Base-by-base conservation (phyloP, 2,113 vertebrate species). In the Hippoglossus stenolepis region DNA sequence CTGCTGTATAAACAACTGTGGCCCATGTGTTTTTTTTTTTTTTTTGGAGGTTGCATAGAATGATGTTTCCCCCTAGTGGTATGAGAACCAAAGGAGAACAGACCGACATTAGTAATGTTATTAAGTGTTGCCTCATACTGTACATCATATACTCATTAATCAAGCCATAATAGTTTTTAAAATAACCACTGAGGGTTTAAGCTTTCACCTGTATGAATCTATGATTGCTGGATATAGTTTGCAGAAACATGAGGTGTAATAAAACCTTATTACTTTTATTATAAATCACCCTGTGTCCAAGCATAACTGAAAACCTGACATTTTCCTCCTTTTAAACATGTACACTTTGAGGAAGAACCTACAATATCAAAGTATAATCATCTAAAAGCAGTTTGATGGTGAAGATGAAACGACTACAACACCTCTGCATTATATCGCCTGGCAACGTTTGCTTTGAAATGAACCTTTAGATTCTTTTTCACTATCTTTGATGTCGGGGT, bases 51-150 rank as follows among this genome's bases (percentile, higher is more conserved):
- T 88, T 90, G 65, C 61, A 75, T 77, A 90, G 90, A 79, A 69
- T 87, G 60, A 90, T 83, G 90, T 91, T 90, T 92, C 93, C 93
- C 93, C 90, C 93, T 92, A 93, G 93, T 91, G 91, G 91, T 87
- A 66, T 35, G 18, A 80, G 26, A 82, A 62, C 47, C 66, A 66
- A 85, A 88, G 71, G 68, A 51, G 26, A 73, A 68, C 31, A 45
- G 4, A 15, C 35, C 31, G 31, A 31, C 31, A 31, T 1, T 1
- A 6, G 28, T 31, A 1, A 7, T 31, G 28, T 31, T 31, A 31
- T 31, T 31, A 7, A 31, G 28, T 31, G 31, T 2, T n/a, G 59
- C 71, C 57, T 49, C 21, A 65, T 28, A 24, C 21, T 61, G 28
- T 15, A 8, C 28, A 77, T 35, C 2, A 15, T 58, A 47, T 23